Evolutionary conservation across 1,140 invertebrate genomes (phyloP).

Genomic region (Belonocnema kinseyi): DNA sequence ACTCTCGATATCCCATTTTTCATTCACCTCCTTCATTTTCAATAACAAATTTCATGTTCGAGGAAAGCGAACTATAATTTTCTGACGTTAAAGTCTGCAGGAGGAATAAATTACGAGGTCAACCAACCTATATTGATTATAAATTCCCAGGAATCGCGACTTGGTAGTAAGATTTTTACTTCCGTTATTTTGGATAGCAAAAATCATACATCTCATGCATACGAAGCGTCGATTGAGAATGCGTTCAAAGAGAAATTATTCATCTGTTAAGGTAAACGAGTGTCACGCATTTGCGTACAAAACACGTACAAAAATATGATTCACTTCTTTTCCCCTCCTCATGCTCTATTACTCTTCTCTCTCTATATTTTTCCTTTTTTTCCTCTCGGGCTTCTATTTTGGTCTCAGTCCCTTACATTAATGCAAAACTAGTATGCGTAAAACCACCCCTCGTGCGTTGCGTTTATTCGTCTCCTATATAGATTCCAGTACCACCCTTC

Average conservation of each 20-base stretch:
- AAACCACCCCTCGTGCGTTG: conserved; percentile 40
- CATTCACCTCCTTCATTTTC: too few relatives aligned
- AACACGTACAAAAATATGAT: conserved; percentile 45
- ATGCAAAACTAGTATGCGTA: conserved; percentile 41
- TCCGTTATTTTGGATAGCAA: too few relatives aligned
- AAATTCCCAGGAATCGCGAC: too few relatives aligned
- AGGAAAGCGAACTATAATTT: too few relatives aligned
- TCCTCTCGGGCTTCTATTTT: conserved; percentile 4
- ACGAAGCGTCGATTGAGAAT: background rate
- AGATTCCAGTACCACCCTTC: conserved; percentile 26
- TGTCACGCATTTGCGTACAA: conserved; percentile 17
- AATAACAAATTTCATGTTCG: too few relatives aligned
- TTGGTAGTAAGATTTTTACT: too few relatives aligned
- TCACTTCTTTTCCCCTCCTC: conserved; percentile 41
- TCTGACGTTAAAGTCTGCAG: too few relatives aligned
- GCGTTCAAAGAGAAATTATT: background rate
- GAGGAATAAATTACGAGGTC: too few relatives aligned
- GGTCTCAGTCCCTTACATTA: conserved; percentile 19
- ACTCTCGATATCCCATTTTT: too few relatives aligned
- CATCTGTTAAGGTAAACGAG: conserved; percentile 3
- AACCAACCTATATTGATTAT: too few relatives aligned
- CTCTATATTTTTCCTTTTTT: conserved; percentile 17
- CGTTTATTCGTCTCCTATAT: conserved; percentile 48
- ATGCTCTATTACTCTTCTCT: background rate
- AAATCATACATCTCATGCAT: background rate